Conservation (phyloP, 2,888 invertebrate species). For the Caenorhabditis macrosperma region DNA sequence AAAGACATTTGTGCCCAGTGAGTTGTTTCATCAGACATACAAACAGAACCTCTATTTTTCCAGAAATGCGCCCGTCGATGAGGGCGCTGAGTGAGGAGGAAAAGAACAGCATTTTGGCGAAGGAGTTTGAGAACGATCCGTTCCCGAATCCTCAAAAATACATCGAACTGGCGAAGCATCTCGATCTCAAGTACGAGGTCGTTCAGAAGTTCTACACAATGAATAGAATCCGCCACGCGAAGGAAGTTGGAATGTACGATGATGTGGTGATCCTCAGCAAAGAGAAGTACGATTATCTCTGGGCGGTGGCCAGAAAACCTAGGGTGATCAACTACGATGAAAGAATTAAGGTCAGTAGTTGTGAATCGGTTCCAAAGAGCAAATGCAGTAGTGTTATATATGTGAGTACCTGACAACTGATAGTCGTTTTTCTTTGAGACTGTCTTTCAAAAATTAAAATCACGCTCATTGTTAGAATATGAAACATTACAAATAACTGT, state of each 20-base stretch:
- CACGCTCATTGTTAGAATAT: too few species aligned
- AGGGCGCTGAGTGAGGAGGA: background rate
- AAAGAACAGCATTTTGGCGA: background rate
- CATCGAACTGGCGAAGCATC: background rate
- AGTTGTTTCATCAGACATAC: background rate
- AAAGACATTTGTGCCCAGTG: background rate
- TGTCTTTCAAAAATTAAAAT: too few species aligned
- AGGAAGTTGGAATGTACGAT: background rate
- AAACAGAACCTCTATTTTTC: background rate
- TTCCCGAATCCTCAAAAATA: background rate
- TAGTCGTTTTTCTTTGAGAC: too few species aligned
- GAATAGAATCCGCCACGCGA: background rate
- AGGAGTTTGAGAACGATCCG: background rate
- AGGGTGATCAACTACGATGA: background rate
- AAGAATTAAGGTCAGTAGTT: background rate
- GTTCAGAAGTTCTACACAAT: background rate
- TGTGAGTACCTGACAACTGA: too few species aligned
- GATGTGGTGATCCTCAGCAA: background rate
- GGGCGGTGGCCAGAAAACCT: background rate
- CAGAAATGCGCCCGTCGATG: background rate
- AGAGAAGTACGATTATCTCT: background rate
- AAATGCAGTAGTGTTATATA: background rate
- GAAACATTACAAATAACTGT: too few species aligned
- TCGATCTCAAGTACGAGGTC: background rate
- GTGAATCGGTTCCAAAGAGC: background rate